Base-by-base conservation (phyloP, 37 sponge, comb jelly and placozoan genomes). In the Chondrilla cf. caribensis region DNA sequence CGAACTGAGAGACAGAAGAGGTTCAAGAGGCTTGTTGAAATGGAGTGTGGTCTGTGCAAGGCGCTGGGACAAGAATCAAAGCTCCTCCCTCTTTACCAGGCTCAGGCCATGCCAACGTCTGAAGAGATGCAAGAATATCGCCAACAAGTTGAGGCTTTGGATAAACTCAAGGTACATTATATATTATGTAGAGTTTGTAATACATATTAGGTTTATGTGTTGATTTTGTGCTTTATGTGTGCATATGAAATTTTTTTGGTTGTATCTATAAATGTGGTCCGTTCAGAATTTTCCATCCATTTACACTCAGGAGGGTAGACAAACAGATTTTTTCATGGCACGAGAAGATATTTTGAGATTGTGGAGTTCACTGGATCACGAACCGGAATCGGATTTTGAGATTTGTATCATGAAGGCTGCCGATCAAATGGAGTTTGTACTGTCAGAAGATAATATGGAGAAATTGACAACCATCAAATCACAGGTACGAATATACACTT, bases 391-490 rank as follows among this genome's bases (percentile, higher is more conserved):
- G 6, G 82, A 83, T n/a, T 78, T 87, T 38, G 89, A 66, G 32
- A 22, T 72, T 51, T 67, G 41, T 3, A 37, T 76, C 0, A 70
- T 87, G 31, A 38, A 60, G 58, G 58, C 26, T 0, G 86, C 86
- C 9, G 85, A 84, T 57, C 42, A 84, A 31, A 86, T 80, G 22
- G 58, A 76, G 26, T 94, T 88, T 86, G 82, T 87, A 25, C 81
- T 91, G 24, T 87, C 88, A 33, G 58, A 79, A n/a, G 90, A 82
- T 22, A 89, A 91, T 80, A 91, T 95, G 90, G 42, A 70, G 3
- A 79, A 47, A 28, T 78, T 95, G 62, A 47, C 85, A 21, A 58
- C 80, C 58, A 42, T 83, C 42, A 84, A 87, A 64, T 32, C 81
- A 28, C 42, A 88, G 75, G 93, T 89, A 29, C 17, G 43, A 59